Evolutionary conservation across 2,113 vertebrate species (phyloP).

Genomic region (Grammomys surdaster): DNA sequence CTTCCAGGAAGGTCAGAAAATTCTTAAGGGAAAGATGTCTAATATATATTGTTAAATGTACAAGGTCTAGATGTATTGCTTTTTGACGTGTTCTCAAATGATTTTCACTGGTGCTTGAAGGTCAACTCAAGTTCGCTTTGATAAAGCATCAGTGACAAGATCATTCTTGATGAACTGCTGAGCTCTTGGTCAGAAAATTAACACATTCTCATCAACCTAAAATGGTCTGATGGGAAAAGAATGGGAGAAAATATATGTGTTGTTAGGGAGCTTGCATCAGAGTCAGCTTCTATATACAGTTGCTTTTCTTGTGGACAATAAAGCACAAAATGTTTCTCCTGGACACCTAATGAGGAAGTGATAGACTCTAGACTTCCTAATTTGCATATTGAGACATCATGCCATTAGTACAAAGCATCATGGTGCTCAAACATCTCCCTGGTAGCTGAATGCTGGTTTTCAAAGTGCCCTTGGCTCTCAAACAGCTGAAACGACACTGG

Average conservation of each 20-base stretch:
- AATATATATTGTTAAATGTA: slow-evolving; percentile 80
- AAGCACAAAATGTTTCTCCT: slow-evolving; percentile 52
- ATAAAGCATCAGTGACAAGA: slow-evolving; percentile 61
- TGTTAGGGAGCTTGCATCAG: slow-evolving; percentile 2
- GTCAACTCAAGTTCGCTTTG: slow-evolving; percentile 73
- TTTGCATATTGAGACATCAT: slow-evolving; percentile 68
- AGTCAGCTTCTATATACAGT: slow-evolving; percentile 33
- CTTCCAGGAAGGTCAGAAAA: slow-evolving; percentile 80
- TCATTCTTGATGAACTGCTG: slow-evolving; percentile 76
- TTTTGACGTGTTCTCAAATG: slow-evolving; percentile 82
- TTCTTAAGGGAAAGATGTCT: slow-evolving; percentile 81
- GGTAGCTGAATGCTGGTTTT: slow-evolving; percentile 67
- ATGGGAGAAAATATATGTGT: neutral
- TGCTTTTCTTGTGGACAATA: slow-evolving; percentile 65
- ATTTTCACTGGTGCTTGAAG: slow-evolving; percentile 83
- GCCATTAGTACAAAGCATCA: slow-evolving; percentile 37
- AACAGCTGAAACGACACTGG: slow-evolving; percentile 69
- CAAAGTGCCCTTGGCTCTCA: slow-evolving; percentile 70
- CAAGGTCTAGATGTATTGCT: slow-evolving; percentile 79
- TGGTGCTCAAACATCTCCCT: slow-evolving; percentile 46
- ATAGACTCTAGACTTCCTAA: slow-evolving; percentile 30
- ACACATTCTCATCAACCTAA: slow-evolving; percentile 65
- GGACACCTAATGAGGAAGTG: slow-evolving; percentile 54
- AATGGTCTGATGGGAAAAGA: slow-evolving; percentile 29
- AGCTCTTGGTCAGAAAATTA: slow-evolving; percentile 66